These are phyloP conservation scores for Elmis aenea DNA, from an alignment of 2,888 invertebrate genomes.

Conservation along the genomic window DNA sequence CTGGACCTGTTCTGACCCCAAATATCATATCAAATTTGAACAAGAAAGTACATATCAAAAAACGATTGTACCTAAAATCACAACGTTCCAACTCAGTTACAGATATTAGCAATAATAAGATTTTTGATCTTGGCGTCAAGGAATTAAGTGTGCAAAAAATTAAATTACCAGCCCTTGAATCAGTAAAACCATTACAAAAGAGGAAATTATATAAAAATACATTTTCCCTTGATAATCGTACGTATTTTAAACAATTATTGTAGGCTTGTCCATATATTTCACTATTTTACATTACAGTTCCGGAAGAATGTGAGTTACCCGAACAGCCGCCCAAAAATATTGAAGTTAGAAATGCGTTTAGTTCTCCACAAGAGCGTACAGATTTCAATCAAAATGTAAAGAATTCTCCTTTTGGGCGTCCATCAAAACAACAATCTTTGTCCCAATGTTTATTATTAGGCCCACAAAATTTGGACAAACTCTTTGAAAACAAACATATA, in stretches of 20 bases:
- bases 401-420: conserved; percentile 36
- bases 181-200: conserved; percentile 46
- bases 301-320: conserved; percentile 46
- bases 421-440: conserved; percentile 38
- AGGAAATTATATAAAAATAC: conserved; percentile 43
- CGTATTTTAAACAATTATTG: conserved; percentile 19
- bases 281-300: conserved; percentile 39
- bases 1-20: conserved; percentile 12
- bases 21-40: conserved; percentile 28
- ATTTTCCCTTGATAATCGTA: conserved; percentile 44
- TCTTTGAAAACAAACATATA: conserved; percentile 45
- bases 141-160: conserved; percentile 43
- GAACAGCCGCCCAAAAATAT: conserved; percentile 16
- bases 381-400: conserved; percentile 32
- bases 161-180: conserved; percentile 54
- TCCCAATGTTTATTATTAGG: conserved; percentile 43
- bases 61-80: conserved; percentile 22
- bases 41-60: conserved; percentile 37
- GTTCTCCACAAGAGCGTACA: conserved; percentile 46
- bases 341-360: conserved; percentile 42
- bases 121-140: conserved; percentile 42
- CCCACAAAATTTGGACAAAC: conserved; percentile 44
- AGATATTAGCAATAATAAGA: conserved; percentile 41
- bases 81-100: conserved; percentile 37
- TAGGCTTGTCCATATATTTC: background rate